Base-by-base conservation (phyloP, 1,140 invertebrate genomes). In the Diorhabda carinulata region DNA sequence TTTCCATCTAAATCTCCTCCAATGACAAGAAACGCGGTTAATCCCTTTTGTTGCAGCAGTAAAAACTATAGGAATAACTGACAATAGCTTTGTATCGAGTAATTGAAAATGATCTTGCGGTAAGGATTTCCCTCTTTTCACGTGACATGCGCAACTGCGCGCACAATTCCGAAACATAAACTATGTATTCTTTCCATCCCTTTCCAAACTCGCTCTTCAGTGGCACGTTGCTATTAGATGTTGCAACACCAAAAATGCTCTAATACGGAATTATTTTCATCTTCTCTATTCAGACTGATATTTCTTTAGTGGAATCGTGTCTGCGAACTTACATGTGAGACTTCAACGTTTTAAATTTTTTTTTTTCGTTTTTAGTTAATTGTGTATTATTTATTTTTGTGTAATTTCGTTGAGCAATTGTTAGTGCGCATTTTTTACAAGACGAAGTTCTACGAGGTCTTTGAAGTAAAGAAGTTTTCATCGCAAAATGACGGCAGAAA, bases 401-500 rank as follows among this genome's bases (percentile, higher is more conserved):
- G n/a, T 52, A 4, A 52, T n/a, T 52, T 8, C n/a, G n/a, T 52
- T 52, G 47, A 8, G 40, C 9, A 43, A 43, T 25, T 60, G 67
- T 43, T 43, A 3, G 59, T 52, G 59, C 10, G n/a, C 42, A 43
- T 4, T 66, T 68, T 59, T 68, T 43, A 47, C 61, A 70, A 79
- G 73, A 80, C 78, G 78, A 80, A 78, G 77, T 80, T 77, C 74
- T 79, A 79, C 75, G 78, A 78, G 72, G 77, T 80, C 66, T 79
- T 79, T 68, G 79, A 80, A 69, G 73, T 80, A 44, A 78, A 80
- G 69, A 78, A 76, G 75, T 79, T 76, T 64, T 70, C 76, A n/a
- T 69, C 67, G 43, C 41, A 68, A 66, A 71, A 77, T 78, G 74
- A 76, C 77, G 72, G 72, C 62, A 78, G 72, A 70, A 78, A 78